Evolutionary conservation across 1,140 invertebrate genomes (phyloP).

Genomic region (Asbolus verrucosus): DNA sequence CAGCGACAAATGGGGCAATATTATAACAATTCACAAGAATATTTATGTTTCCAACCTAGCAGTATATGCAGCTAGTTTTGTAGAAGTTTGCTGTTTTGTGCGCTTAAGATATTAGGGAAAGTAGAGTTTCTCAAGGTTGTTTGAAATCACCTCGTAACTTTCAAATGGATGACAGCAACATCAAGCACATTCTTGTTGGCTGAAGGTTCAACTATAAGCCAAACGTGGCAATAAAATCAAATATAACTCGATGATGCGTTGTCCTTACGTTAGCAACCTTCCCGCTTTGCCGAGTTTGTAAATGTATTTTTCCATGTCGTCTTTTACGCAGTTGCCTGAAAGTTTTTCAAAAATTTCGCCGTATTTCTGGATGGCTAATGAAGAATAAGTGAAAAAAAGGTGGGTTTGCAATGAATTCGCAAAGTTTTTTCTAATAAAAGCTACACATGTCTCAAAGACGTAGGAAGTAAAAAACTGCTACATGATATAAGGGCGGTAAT

Average conservation of each 20-base stretch:
- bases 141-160: not conserved
- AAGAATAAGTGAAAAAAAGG: not conserved
- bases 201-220: not conserved
- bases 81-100: not conserved
- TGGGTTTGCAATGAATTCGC: slow-evolving; percentile 9
- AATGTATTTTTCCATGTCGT: not conserved
- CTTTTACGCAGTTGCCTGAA: no score
- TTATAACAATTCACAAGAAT: no score
- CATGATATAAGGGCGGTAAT: slow-evolving; percentile 47
- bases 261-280: slow-evolving; percentile 17
- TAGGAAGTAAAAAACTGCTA: slow-evolving; percentile 27
- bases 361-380: no score
- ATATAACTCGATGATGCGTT: slow-evolving; percentile 27
- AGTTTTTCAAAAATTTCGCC: no score
- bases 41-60: not conserved
- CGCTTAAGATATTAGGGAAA: not conserved
- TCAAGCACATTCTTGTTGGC: slow-evolving; percentile 13
- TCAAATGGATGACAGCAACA: slow-evolving; percentile 5
- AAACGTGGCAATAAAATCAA: slow-evolving; percentile 19
- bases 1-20: no score
- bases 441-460: not conserved
- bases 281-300: not conserved
- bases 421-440: slow-evolving; percentile 22
- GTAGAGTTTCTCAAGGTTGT: slow-evolving; percentile 5
- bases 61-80: slow-evolving; percentile 9